Evolutionary conservation across 2,888 invertebrate species (phyloP).

Genomic region (Dusona sp.): DNA sequence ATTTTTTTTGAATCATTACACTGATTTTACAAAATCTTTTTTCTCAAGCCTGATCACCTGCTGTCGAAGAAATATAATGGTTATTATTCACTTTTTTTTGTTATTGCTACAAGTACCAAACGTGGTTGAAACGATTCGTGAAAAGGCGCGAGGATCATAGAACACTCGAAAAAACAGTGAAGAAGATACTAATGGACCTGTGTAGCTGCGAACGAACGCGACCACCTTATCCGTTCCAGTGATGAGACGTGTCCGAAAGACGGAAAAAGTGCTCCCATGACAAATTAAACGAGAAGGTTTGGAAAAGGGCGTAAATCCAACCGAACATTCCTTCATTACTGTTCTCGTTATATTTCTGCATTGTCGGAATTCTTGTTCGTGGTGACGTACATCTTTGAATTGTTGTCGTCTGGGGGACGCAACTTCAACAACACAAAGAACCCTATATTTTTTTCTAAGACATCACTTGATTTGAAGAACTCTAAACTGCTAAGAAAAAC

Average conservation of each 20-base stretch:
- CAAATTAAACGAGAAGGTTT: slow-evolving; percentile 3
- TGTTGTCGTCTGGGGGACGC: background rate
- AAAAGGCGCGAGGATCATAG: background rate
- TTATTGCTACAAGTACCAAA: background rate
- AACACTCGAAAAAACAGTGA: background rate
- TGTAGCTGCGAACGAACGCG: slow-evolving; percentile 12
- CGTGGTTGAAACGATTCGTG: background rate
- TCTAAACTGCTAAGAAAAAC: too few relatives aligned
- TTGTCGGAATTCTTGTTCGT: background rate
- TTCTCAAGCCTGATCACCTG: background rate
- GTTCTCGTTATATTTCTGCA: slow-evolving; percentile 21
- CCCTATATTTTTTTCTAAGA: too few relatives aligned
- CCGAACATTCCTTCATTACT: slow-evolving; percentile 10
- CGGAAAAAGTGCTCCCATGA: background rate
- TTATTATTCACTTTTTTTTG: background rate
- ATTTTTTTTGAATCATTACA: background rate
- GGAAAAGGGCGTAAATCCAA: background rate
- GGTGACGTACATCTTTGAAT: background rate
- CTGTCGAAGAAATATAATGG: background rate
- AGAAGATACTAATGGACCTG: slow-evolving; percentile 39
- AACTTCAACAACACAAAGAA: background rate
- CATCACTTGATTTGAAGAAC: too few relatives aligned
- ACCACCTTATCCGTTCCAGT: slow-evolving; percentile 34
- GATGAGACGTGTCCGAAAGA: slow-evolving; percentile 19
- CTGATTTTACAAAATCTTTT: slow-evolving; percentile 1